Base-by-base conservation (phyloP, 2,113 vertebrate genomes). In the Ciconia maguari region DNA sequence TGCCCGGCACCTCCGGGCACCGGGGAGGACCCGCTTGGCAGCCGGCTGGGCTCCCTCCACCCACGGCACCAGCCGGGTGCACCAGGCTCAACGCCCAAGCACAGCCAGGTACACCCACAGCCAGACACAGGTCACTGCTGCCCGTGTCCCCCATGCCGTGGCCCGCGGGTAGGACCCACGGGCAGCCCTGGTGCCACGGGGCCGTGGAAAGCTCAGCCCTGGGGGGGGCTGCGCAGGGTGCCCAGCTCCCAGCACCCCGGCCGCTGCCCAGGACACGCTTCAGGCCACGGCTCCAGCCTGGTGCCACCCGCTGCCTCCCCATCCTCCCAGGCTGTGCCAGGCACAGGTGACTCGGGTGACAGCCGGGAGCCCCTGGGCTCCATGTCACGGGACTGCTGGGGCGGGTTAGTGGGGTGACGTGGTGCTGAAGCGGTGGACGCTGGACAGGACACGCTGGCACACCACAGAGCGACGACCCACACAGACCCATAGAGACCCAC, bases 321-420 rank as follows among this genome's bases (percentile, higher is more conserved):
- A 2, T 84, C 46, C 70, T 49, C 78, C 93, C 57, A 20, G 42
- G 65, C n/a, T 24, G 9, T 15, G 0, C 5, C 17, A 11, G 71
- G 27, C 52, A 18, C 0, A 1, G 86, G 87, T 19, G 94, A 51
- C 89, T 49, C 13, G 0, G 51, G 90, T n/a, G 79, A 83, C 71
- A 58, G 36, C n/a, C 10, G 0, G 29, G 69, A 87, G 60, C 51
- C 10, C 51, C 74, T 0, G 3, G 71, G 71, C 75, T 72, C 55
- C 2, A 3, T 5, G 41, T 12, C 78, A 34, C 0, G 3, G 70
- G 49, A 61, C 29, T 10, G 0, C 21, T 8, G 27, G 85, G 74
- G 44, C 0, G 52, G 95, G 96, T 97, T 97, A 97, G 96, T 95
- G 83, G n/a, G 81, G 93, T 84, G 96, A 96, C 1, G 42, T 22